Percentiles rank a stretch among this genome's conserved stretches.
Conservation (phyloP, 2,113 vertebrate species). For the Channa maculata region DNA sequence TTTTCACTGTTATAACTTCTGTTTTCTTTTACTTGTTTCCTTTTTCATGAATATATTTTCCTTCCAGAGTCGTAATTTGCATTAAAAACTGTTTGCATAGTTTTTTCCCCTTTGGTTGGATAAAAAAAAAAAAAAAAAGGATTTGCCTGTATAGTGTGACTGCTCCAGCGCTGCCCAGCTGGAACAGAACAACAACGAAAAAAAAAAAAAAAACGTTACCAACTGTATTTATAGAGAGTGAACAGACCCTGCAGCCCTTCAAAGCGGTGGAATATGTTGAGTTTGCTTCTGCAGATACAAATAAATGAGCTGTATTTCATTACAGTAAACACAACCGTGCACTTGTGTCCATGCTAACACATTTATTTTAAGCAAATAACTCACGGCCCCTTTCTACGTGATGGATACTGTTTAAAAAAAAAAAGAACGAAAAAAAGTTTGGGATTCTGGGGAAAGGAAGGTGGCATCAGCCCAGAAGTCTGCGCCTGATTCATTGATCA, state of each 20-base stretch:
- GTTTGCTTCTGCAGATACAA: conserved; percentile 11
- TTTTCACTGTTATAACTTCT: neutral
- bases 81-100: neutral
- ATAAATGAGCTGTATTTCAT: neutral
- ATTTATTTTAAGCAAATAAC: neutral
- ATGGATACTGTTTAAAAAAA: neutral
- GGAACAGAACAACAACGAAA: conserved; percentile 21
- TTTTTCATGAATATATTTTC: neutral
- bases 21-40: conserved; percentile 1
- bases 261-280: neutral
- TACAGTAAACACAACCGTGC: neutral
- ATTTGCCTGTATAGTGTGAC: conserved; percentile 21
- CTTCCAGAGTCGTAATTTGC: neutral
- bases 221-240: conserved; percentile 12
- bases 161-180: conserved; percentile 2
- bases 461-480: neutral
- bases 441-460: neutral
- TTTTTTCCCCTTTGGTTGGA: conserved; percentile 5
- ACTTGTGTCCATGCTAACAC: neutral
- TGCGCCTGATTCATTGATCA: conserved; percentile 35
- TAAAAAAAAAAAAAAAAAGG: conserved; percentile 3
- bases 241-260: conserved; percentile 7
- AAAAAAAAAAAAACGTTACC: conserved; percentile 6
- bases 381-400: neutral
- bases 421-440: neutral